These are phyloP conservation scores for Meghimatium bilineatum DNA, from an alignment of 2,888 invertebrate species.

Conservation along the genomic window DNA sequence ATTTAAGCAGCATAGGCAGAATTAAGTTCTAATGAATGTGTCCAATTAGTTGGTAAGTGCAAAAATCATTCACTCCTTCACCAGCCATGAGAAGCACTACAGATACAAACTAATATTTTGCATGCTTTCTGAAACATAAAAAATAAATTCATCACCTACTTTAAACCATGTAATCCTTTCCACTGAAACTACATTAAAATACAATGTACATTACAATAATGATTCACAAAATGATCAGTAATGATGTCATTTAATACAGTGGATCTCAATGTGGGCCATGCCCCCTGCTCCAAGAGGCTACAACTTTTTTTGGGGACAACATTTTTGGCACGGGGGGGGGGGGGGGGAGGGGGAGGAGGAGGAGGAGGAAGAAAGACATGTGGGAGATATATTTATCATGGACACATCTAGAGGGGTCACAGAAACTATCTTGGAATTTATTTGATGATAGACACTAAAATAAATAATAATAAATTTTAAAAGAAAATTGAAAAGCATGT, in stretches of 20 bases:
- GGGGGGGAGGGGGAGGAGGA: too few relatives aligned
- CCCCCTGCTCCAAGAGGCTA: too few relatives aligned
- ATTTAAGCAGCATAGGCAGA: neutral
- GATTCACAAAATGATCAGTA: neutral
- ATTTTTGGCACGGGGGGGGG: too few relatives aligned
- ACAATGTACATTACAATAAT: neutral
- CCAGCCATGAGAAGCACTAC: slow-evolving; percentile 18
- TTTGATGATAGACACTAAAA: too few relatives aligned
- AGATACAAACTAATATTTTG: neutral
- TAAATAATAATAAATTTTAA: too few relatives aligned
- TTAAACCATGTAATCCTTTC: slow-evolving; percentile 69
- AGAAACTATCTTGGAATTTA: too few relatives aligned
- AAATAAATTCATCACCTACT: slow-evolving; percentile 58
- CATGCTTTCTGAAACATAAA: slow-evolving; percentile 25
- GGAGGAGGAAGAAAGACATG: too few relatives aligned
- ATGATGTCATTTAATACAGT: neutral
- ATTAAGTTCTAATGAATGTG: neutral
- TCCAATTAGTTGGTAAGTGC: neutral
- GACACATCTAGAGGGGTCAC: too few relatives aligned
- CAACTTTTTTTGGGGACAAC: too few relatives aligned
- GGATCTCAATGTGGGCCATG: neutral
- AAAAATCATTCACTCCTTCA: neutral
- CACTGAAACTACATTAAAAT: slow-evolving; percentile 60
- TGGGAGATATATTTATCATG: too few relatives aligned
- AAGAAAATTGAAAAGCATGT: too few relatives aligned